Conservation (phyloP, 2,797 vertebrate genomes). For the Sparus aurata region DNA sequence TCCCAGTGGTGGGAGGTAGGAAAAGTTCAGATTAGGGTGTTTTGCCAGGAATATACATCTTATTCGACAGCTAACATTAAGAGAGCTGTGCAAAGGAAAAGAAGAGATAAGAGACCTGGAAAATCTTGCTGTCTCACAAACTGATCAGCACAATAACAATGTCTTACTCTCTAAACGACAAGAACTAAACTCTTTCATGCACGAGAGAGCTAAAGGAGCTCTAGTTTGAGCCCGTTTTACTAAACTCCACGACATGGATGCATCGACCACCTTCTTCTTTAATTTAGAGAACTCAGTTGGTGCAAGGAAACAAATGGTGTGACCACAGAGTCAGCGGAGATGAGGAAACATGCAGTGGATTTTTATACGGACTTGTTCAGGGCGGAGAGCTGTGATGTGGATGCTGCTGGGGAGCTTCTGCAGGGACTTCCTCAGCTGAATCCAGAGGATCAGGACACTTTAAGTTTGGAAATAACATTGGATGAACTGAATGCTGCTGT, state of each 20-base stretch:
- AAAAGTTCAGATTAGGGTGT: neutral
- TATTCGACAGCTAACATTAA: too few relatives aligned
- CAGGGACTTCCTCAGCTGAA: neutral
- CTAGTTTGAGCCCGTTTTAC: neutral
- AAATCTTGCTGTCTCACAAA: too few relatives aligned
- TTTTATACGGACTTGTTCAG: neutral
- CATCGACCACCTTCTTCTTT: neutral
- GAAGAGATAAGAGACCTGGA: too few relatives aligned
- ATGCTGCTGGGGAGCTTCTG: neutral
- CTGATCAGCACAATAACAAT: too few relatives aligned
- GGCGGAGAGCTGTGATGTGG: neutral
- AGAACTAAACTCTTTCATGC: too few relatives aligned
- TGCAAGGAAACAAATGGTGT: neutral
- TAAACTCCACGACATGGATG: neutral
- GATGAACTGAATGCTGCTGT: neutral
- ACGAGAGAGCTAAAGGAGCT: neutral
- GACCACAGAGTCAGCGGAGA: neutral
- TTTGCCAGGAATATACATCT: too few relatives aligned
- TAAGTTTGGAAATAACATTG: too few relatives aligned
- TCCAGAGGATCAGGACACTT: neutral
- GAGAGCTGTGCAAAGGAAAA: too few relatives aligned
- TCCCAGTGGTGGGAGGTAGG: too few relatives aligned
- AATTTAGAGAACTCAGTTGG: neutral
- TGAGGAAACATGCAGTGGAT: neutral
- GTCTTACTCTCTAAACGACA: too few relatives aligned